phyloP scores from a whole-genome alignment of 2,888 invertebrate species.

The Habrosyne pyritoides region DNA sequence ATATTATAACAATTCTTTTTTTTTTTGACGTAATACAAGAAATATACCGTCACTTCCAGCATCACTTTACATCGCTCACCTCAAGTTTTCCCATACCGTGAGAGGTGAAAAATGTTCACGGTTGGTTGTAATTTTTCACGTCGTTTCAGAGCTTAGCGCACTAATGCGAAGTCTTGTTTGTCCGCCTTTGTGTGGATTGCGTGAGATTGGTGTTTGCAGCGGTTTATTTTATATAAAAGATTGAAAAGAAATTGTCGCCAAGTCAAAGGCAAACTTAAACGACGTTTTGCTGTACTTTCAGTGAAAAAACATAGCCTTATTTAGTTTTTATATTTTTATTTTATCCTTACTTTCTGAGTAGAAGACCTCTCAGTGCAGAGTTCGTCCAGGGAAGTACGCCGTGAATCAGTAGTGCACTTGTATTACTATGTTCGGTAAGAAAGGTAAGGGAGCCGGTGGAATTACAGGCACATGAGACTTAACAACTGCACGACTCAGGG shows the following conservation, averaged over 20 bases:
- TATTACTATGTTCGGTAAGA: too few relatives aligned
- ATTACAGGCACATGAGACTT: too few relatives aligned
- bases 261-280: neutral
- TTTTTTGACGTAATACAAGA: neutral
- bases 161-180: slow-evolving; percentile 25
- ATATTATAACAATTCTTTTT: too few relatives aligned
- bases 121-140: slow-evolving; percentile 51
- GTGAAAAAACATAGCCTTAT: too few relatives aligned
- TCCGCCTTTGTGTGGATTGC: slow-evolving; percentile 9
- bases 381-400: too few relatives aligned
- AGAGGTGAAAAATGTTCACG: slow-evolving; percentile 52
- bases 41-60: slow-evolving; percentile 13
- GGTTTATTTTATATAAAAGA: neutral
- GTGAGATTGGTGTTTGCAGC: neutral
- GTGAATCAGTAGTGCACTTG: too few relatives aligned
- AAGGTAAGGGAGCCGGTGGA: too few relatives aligned
- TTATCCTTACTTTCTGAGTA: neutral
- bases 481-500: too few relatives aligned
- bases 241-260: neutral
- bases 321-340: neutral
- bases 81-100: slow-evolving; percentile 25
- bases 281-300: neutral
- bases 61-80: slow-evolving; percentile 2
- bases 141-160: slow-evolving; percentile 22
- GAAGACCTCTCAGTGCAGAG: too few relatives aligned